Conservation (phyloP, 2,113 vertebrate genomes). For the Nycticorax nycticorax region DNA sequence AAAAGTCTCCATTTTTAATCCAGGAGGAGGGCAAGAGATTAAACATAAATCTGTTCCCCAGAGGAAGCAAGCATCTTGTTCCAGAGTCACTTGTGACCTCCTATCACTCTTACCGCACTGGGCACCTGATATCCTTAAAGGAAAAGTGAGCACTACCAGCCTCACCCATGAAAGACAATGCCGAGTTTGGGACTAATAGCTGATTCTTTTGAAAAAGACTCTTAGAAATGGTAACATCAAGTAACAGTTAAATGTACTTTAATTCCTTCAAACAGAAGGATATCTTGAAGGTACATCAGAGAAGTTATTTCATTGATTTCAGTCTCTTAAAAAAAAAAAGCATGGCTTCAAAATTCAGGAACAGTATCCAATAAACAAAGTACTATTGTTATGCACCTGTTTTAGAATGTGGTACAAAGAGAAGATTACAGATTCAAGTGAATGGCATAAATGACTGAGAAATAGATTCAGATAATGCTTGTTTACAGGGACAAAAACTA, state of each 20-base stretch:
- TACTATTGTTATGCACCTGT: not conserved
- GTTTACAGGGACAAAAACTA: slow-evolving; percentile 50
- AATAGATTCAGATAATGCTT: slow-evolving; percentile 13
- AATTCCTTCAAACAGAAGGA: slow-evolving; percentile 66
- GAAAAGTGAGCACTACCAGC: not conserved
- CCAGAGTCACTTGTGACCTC: not conserved
- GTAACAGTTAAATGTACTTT: slow-evolving; percentile 54
- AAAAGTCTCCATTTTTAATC: not conserved
- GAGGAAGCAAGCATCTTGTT: not conserved
- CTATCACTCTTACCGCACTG: not conserved
- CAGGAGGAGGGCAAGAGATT: not conserved
- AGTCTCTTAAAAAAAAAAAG: not conserved
- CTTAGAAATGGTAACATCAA: slow-evolving; percentile 43
- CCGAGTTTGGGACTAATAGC: not conserved
- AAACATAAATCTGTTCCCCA: not conserved
- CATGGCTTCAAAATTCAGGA: slow-evolving; percentile 48
- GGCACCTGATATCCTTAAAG: not conserved
- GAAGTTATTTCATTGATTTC: slow-evolving; percentile 38
- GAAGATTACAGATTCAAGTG: slow-evolving; percentile 25
- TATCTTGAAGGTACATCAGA: slow-evolving; percentile 51
- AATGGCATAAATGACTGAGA: slow-evolving; percentile 14
- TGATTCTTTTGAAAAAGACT: slow-evolving; percentile 37
- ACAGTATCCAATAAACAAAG: slow-evolving; percentile 36
- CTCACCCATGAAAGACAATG: accelerated
- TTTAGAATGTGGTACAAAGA: slow-evolving; percentile 27